These are phyloP conservation scores for Junonia oenone DNA, from an alignment of 2,888 invertebrate species.

Conservation along the genomic window DNA sequence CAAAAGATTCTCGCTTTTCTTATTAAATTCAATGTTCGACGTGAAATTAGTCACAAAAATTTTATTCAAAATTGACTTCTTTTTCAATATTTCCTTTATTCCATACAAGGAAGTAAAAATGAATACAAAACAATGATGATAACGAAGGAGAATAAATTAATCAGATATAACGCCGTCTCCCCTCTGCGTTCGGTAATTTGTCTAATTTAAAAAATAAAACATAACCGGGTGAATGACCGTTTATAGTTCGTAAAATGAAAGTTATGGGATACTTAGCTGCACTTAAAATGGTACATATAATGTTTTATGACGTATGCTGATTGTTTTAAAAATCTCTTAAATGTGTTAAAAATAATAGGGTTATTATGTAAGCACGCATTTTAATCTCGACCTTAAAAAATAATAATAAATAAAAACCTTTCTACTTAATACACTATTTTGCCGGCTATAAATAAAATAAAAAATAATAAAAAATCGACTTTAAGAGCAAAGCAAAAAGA, in stretches of 20 bases:
- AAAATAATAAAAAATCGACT: no score
- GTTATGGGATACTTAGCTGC: background rate
- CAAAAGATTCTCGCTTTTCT: no score
- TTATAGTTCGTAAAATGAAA: background rate
- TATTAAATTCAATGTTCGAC: no score
- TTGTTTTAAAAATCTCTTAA: background rate
- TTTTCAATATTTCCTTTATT: background rate
- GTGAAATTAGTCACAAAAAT: background rate
- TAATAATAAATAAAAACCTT: no score
- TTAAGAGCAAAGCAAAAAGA: no score
- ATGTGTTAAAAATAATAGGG: background rate
- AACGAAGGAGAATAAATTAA: background rate
- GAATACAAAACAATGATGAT: no score
- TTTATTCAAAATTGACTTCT: background rate
- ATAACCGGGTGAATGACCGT: background rate
- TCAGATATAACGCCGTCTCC: background rate
- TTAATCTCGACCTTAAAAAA: no score
- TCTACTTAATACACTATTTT: no score
- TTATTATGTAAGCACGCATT: no score
- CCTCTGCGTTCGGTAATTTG: background rate
- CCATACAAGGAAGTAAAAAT: background rate
- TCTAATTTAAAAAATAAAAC: conserved; percentile 2
- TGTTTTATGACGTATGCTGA: background rate
- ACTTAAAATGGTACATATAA: background rate
- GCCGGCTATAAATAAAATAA: no score